Base-by-base conservation (phyloP, 2,113 vertebrate species). In the Lutjanus erythropterus region DNA sequence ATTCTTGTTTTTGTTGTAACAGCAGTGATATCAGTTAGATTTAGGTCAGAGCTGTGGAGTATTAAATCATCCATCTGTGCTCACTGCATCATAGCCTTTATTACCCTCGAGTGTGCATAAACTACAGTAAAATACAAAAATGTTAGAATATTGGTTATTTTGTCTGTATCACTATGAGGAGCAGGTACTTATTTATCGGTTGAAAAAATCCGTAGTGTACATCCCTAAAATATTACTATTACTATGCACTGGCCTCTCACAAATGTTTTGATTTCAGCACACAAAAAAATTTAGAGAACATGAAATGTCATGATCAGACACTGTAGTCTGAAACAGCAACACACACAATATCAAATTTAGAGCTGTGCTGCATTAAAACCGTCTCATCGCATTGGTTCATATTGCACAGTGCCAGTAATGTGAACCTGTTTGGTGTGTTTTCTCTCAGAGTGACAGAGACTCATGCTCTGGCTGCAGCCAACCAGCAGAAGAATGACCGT, bases 401-500 rank as follows among this genome's bases (percentile, higher is more conserved):
- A 2, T 15, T 21, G 16, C 47, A 37, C 27, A 10, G 10, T 37
- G 44, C 60, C 16, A 3, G 12, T 80, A 37, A 64, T 9, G 31
- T 14, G 23, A 14, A 37, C 21, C 42, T 18, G 41, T 37, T 4
- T 37, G 31, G 1, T 59, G 2, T 50, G 18, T 27, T 29, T 53
- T 5, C 16, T 64, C 37, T 47, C 83, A 97, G 97, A 56, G 94
- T 94, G 60, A 97, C 96, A 3, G 97, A 97, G 88, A 98, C 97
- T 0, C 97, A 98, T 35, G 96, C 97, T 66, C 91, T 98, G 69
- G 97, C 97, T 16, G 97, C 97, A 23, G 95, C 97, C 37, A 98
- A 97, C 84, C 97, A 98, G 88, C 96, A 96, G 89, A 98, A 98
- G 90, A 98, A 98, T 7, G 96, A 97, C 83, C 94, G 96, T 2